A percentile compares a stretch with the other conserved stretches of the same genome.
These are phyloP conservation scores for Chalcosyrphus nemorum DNA, from an alignment of 2,888 invertebrate species.

Conservation along the genomic window DNA sequence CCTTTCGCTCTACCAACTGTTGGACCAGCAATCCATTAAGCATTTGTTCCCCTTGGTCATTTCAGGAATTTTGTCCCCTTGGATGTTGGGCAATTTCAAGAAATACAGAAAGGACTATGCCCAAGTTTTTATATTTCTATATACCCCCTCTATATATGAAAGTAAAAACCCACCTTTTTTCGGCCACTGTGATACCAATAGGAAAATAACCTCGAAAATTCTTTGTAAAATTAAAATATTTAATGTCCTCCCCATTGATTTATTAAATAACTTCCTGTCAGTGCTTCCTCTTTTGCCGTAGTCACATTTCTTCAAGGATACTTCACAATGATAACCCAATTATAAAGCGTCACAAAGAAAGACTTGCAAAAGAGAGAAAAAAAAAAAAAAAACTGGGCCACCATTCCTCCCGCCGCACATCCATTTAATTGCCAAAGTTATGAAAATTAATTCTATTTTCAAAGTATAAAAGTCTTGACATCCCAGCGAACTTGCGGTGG, in stretches of 20 bases:
- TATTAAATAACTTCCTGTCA: constrained; percentile 12
- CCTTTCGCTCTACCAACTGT: too few species aligned
- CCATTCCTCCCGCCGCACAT: not conserved
- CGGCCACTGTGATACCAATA: not conserved
- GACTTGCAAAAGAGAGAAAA: too few species aligned
- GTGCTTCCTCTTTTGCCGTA: not conserved
- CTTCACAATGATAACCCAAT: constrained; percentile 4
- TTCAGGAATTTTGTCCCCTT: too few species aligned
- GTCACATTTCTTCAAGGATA: constrained; percentile 12
- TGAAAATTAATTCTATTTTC: constrained; percentile 43
- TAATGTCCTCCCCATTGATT: not conserved
- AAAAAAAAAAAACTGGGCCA: not conserved
- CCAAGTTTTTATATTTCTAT: too few species aligned
- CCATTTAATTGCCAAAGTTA: constrained; percentile 47
- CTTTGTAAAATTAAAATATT: not conserved
- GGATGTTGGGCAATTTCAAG: too few species aligned
- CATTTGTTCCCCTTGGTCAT: too few species aligned
- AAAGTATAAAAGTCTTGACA: constrained; percentile 9
- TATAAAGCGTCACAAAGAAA: not conserved
- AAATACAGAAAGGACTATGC: too few species aligned
- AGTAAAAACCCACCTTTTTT: not conserved
- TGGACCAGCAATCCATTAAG: too few species aligned
- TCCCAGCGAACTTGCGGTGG: constrained; percentile 4
- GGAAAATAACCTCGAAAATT: not conserved
- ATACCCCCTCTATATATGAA: too few species aligned